These are phyloP conservation scores for Acipenser oxyrinchus DNA, from an alignment of 2,797 vertebrate genomes.

Conservation along the genomic window DNA sequence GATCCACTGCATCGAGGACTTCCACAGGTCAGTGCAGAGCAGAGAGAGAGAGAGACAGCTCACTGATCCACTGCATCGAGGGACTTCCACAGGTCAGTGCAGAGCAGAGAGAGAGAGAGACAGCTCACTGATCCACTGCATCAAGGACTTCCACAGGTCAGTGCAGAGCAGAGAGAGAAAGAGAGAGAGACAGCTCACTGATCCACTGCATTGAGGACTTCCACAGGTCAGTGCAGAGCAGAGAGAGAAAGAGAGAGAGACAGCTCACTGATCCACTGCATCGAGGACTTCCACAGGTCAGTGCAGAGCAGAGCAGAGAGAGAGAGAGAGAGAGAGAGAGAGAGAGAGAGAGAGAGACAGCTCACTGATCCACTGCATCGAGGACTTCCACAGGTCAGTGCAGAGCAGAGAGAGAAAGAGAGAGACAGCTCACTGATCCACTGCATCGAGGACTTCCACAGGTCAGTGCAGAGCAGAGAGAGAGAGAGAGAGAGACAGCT, in stretches of 20 bases:
- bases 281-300: slow-evolving; percentile 83
- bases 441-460: slow-evolving; percentile 87
- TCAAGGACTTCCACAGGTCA: slow-evolving; percentile 83
- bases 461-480: slow-evolving; percentile 40
- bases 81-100: slow-evolving; percentile 81
- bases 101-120: too few species aligned
- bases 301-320: too few species aligned
- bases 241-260: too few species aligned
- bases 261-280: slow-evolving; percentile 84
- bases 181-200: slow-evolving; percentile 60
- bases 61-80: slow-evolving; percentile 90
- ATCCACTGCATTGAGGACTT: slow-evolving; percentile 91
- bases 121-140: slow-evolving; percentile 92
- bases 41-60: too few species aligned
- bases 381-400: slow-evolving; percentile 82
- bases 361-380: slow-evolving; percentile 90
- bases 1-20: slow-evolving; percentile 89
- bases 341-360: too few species aligned
- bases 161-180: too few species aligned
- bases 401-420: too few species aligned
- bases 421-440: slow-evolving; percentile 71
- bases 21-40: slow-evolving; percentile 79
- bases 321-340: too few species aligned
- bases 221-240: slow-evolving; percentile 57
- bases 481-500: slow-evolving; percentile 20